A percentile compares a stretch with the other conserved stretches of the same genome.
Evolutionary conservation across 1,140 invertebrate species (phyloP).

Genomic region (Ceratosolen solmsi): DNA sequence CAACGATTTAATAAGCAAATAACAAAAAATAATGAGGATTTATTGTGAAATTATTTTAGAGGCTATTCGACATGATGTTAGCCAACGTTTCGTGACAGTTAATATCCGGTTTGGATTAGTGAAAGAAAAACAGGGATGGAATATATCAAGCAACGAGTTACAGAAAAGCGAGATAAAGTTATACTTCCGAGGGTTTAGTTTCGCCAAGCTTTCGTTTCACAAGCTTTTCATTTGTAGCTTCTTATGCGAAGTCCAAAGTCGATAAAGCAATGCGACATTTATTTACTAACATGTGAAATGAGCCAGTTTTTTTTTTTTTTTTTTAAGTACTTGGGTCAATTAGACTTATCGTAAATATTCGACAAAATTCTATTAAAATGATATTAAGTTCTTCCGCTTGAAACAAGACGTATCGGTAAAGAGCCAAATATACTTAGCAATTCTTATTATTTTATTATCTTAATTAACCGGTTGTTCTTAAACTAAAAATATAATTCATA

Average conservation of each 20-base stretch:
- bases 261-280: background rate
- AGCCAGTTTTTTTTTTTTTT: background rate
- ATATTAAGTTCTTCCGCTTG: background rate
- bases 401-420: too few relatives aligned
- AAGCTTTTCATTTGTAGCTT: conserved; percentile 7
- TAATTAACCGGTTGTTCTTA: too few relatives aligned
- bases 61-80: conserved; percentile 46
- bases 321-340: too few relatives aligned
- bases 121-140: conserved; percentile 18
- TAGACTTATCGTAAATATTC: background rate
- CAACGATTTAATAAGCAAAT: background rate
- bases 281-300: background rate
- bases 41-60: background rate
- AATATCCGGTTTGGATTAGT: conserved; percentile 67
- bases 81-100: conserved; percentile 69
- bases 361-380: background rate
- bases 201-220: background rate
- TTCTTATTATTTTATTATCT: too few relatives aligned
- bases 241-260: background rate
- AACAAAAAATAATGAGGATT: background rate
- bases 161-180: background rate
- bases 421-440: too few relatives aligned
- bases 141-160: conserved; percentile 7
- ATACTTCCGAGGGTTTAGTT: background rate
- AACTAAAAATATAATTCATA: too few relatives aligned